These are phyloP conservation scores for Operophtera brumata DNA, from an alignment of 2,888 invertebrate species.

Conservation along the genomic window DNA sequence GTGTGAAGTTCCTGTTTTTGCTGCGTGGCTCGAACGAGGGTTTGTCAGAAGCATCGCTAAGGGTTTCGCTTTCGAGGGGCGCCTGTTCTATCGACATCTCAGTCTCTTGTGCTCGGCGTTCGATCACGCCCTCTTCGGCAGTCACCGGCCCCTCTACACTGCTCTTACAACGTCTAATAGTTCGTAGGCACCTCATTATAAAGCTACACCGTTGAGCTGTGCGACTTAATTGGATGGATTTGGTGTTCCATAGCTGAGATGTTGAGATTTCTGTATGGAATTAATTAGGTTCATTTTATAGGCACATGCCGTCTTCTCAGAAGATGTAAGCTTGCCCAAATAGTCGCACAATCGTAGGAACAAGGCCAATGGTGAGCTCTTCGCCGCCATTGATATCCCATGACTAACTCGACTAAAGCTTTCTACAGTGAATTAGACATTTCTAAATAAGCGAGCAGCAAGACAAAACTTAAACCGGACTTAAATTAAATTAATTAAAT, in stretches of 20 bases:
- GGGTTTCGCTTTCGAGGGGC: slow-evolving; percentile 33
- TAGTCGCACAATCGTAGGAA: too few species aligned
- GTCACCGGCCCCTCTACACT: slow-evolving; percentile 48
- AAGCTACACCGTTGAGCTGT: slow-evolving; percentile 29
- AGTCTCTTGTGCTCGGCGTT: slow-evolving; percentile 32
- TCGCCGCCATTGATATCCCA: too few species aligned
- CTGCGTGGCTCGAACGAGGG: slow-evolving; percentile 35
- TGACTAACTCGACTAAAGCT: too few species aligned
- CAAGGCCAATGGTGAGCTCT: too few species aligned
- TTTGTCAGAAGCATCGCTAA: slow-evolving; percentile 35
- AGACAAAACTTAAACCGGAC: too few species aligned
- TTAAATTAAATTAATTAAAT: too few species aligned
- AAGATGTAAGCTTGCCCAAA: too few species aligned
- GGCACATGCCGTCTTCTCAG: too few species aligned
- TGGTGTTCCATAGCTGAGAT: slow-evolving; percentile 9
- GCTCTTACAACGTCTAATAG: slow-evolving; percentile 41
- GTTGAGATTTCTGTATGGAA: too few species aligned
- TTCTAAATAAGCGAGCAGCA: too few species aligned
- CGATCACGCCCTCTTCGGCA: slow-evolving; percentile 47
- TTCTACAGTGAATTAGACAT: too few species aligned
- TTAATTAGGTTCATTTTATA: too few species aligned
- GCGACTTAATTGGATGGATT: slow-evolving; percentile 27
- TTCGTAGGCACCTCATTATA: slow-evolving; percentile 43
- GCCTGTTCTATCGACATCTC: slow-evolving; percentile 55
- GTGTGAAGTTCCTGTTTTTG: slow-evolving; percentile 32